Evolutionary conservation across 2,113 vertebrate species (phyloP).

Genomic region (Sylvia atricapilla): DNA sequence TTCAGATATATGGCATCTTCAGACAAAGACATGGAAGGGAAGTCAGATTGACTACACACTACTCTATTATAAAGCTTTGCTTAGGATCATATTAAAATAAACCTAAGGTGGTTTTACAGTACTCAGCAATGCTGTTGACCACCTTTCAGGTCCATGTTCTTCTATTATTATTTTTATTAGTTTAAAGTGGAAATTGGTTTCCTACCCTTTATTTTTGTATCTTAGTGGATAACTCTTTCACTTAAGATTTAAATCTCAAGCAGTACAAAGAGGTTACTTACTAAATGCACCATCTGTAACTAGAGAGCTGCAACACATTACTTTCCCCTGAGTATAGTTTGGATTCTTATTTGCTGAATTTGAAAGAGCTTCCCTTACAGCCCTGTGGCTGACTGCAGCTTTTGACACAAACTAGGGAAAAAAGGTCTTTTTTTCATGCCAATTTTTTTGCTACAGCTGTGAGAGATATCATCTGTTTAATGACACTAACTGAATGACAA

Average conservation of each 20-base stretch:
- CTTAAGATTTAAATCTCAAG: not conserved
- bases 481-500: not conserved
- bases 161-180: not conserved
- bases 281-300: not conserved
- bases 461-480: not conserved
- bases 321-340: not conserved
- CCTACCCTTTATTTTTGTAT: not conserved
- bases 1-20: not conserved
- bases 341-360: not conserved
- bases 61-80: not conserved
- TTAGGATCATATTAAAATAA: not conserved
- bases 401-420: not conserved
- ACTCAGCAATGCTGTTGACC: not conserved
- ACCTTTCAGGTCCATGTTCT: not conserved
- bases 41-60: accelerated
- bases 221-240: not conserved
- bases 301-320: not conserved
- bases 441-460: not conserved
- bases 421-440: not conserved
- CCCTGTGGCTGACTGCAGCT: not conserved
- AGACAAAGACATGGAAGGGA: not conserved
- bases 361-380: not conserved
- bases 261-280: not conserved
- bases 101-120: not conserved
- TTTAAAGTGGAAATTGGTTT: not conserved